phyloP scores from a whole-genome alignment of 2,888 invertebrate species.

The Chaitophorus viminalis region DNA sequence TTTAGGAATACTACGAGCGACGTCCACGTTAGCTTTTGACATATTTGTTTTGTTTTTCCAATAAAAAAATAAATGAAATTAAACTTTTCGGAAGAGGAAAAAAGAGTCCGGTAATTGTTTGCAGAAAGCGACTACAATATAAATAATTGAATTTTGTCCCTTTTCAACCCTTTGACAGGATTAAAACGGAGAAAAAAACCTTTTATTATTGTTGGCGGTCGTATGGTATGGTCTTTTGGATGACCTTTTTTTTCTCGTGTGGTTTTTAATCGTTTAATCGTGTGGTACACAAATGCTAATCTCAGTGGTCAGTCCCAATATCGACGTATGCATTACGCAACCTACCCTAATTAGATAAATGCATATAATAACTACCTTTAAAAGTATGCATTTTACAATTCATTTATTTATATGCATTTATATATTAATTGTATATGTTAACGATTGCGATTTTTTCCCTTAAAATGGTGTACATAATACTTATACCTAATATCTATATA shows the following conservation, averaged over 20 bases:
- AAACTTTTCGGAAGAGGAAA: conserved; percentile 46
- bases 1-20: conserved; percentile 1
- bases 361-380: background rate
- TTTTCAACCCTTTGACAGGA: conserved; percentile 59
- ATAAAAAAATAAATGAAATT: conserved; percentile 2
- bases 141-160: conserved; percentile 63
- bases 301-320: conserved; percentile 12
- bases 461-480: background rate
- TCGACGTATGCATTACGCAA: background rate
- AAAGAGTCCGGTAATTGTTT: conserved; percentile 54
- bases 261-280: conserved; percentile 49
- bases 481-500: background rate
- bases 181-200: conserved; percentile 49
- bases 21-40: background rate
- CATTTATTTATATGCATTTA: background rate
- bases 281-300: conserved; percentile 20
- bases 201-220: conserved; percentile 52
- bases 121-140: conserved; percentile 51
- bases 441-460: background rate
- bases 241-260: conserved; percentile 52
- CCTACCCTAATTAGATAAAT: background rate
- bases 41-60: conserved; percentile 34
- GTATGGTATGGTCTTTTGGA: conserved; percentile 15
- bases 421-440: background rate
- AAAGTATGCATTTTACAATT: background rate